Base-by-base conservation (phyloP, 2,888 invertebrate species). In the Dromius quadrimaculatus region DNA sequence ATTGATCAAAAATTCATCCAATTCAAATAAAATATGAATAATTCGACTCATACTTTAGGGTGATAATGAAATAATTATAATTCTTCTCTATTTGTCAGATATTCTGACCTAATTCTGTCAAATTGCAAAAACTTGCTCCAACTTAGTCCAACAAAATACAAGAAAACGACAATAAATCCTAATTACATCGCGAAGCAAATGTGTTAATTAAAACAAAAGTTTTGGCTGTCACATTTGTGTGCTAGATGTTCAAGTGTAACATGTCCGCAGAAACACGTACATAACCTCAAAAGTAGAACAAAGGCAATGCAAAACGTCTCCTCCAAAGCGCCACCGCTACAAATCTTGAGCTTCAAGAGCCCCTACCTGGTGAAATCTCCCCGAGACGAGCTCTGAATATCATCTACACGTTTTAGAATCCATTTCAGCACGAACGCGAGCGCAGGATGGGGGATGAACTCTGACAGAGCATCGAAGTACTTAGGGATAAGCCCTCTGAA, bases 121-220 rank as follows among this genome's bases (percentile, higher is more conserved):
- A n/a, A n/a, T n/a, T n/a, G n/a, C n/a, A n/a, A n/a, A n/a, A n/a
- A n/a, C n/a, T n/a, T n/a, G n/a, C n/a, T n/a, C n/a, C n/a, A n/a
- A n/a, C n/a, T n/a, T n/a, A n/a, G n/a, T n/a, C n/a, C n/a, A 59
- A 36, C 59, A 59, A 59, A 59, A 36, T 36, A 36, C n/a, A n/a
- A n/a, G 36, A 28, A 57, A 59, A 36, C 36, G 36, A 34, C 36
- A 19, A 59, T 59, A 59, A 59, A 59, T 59, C 59, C 59, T 36
- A 59, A 59, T 59, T 59, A 59, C 59, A 59, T 4, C 36, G 36
- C 34, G 9, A 36, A 59, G 36, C 59, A 59, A 59, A 59, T 59
- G 59, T 59, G 59, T 59, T 59, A 59, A 59, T 59, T 59, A 59
- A 59, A 59, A 59, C 36, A 36, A 59, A 59, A 59, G 59, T 59